A percentile compares a stretch with the other conserved stretches of the same genome.
Evolutionary conservation across 2,113 vertebrate species (phyloP).

Genomic region (Turnix velox): DNA sequence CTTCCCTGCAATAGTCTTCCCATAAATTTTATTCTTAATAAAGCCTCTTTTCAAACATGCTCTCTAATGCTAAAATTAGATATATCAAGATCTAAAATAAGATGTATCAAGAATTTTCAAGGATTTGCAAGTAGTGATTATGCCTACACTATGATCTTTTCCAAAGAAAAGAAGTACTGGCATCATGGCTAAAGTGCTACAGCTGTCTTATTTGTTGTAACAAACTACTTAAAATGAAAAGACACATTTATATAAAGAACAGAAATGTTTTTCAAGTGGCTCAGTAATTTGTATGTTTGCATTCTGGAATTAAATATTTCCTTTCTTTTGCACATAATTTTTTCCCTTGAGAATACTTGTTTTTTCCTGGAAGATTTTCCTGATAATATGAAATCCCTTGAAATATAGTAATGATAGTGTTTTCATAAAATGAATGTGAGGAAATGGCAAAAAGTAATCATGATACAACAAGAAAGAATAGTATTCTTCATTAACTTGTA

Average conservation of each 20-base stretch:
- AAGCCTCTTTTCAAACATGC: not conserved
- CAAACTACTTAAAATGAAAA: slow-evolving; percentile 39
- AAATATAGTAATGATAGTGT: not conserved
- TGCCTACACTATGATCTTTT: not conserved
- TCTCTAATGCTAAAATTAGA: not conserved
- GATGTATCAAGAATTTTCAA: not conserved
- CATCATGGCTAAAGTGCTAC: slow-evolving; percentile 6
- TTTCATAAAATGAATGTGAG: not conserved
- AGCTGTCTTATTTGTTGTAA: slow-evolving; percentile 38
- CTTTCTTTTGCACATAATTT: slow-evolving; percentile 14
- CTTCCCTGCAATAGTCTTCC: not conserved
- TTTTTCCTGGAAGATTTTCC: not conserved
- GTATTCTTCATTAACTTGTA: not conserved
- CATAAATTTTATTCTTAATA: not conserved
- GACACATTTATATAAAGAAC: slow-evolving; percentile 14
- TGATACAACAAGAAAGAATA: not conserved
- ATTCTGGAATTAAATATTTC: slow-evolving; percentile 15
- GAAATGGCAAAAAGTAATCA: not conserved
- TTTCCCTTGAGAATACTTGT: not conserved
- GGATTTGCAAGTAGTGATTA: not conserved
- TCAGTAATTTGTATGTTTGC: slow-evolving; percentile 36
- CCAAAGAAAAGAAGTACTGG: not conserved
- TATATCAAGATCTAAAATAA: too few relatives aligned
- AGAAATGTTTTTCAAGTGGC: slow-evolving; percentile 31
- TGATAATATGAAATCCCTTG: not conserved